Base-by-base conservation (phyloP, 2,797 vertebrate species). In the Neosilurus hyrtlii region DNA sequence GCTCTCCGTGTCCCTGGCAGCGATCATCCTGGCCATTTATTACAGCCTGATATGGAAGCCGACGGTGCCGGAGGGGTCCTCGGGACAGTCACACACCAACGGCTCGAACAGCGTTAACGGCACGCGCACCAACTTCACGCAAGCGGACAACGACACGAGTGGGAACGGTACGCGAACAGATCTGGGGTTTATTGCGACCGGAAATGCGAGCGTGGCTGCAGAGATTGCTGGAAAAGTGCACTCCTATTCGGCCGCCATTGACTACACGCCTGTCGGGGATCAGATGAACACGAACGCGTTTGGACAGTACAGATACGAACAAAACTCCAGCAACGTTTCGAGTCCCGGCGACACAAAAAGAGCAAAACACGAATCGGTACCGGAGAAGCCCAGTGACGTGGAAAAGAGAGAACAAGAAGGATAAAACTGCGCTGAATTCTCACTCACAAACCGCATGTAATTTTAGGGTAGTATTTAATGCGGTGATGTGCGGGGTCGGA, bases 31-130 rank as follows among this genome's bases (percentile, higher is more conserved):
- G 88, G 97, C 97, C 59, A 96, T 99, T 92, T 99, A 99, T 90
- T 99, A 99, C 94, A 99, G 97, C 89, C 93, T 99, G 83, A 96
- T 99, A 91, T 98, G 97, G 97, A 96, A 97, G 88, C 97, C 97
- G 0, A 95, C 94, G 73, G 74, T 79, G 81, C 73, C 88, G 0
- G 87, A 49, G 30, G 88, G 76, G 82, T 87, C 90, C 88, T 87
- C 83, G 84, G 66, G 87, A 59, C 74, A 83, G 85, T 82, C 54
- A 9, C 9, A 82, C 22, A 68, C 56, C 1, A 93, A 86, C 92
- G 89, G 83, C 49, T 88, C 93, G 72, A 84, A 74, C 18, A 89
- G 87, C 87, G 88, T 20, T 80, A 93, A 89, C 85, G 88, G 85
- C 24, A 88, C 94, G 62, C 90, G 94, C 82, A 87, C 86, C 90